Percentiles rank a stretch among this genome's conserved stretches.
Conservation (phyloP, 92 coral and sea anemone species). For the Umimayanthus kanabou region DNA sequence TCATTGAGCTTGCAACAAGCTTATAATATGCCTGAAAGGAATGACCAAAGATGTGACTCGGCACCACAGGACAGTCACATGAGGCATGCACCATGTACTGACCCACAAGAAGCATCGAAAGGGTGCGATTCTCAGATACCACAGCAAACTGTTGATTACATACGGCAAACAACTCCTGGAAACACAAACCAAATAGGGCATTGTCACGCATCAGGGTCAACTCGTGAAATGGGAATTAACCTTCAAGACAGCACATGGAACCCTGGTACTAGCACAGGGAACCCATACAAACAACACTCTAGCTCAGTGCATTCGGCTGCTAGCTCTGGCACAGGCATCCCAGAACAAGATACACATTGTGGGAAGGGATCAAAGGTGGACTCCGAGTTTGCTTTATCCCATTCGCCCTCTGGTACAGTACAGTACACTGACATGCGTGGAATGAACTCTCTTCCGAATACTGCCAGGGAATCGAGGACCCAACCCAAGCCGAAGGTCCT, state of each 20-base stretch:
- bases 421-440: neutral
- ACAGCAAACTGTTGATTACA: neutral
- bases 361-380: neutral
- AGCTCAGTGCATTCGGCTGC: neutral
- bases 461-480: neutral
- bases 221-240: neutral
- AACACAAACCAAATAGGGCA: neutral
- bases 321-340: neutral
- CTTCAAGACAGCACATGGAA: neutral
- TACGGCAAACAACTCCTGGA: neutral
- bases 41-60: neutral
- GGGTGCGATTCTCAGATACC: neutral
- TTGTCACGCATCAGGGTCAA: neutral
- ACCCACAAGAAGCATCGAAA: neutral
- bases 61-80: neutral
- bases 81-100: neutral
- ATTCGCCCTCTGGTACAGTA: neutral
- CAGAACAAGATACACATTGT: neutral
- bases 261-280: neutral
- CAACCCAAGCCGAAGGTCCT: neutral
- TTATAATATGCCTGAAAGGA: neutral
- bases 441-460: neutral
- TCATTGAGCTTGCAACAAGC: constrained; percentile 30
- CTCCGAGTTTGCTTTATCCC: neutral
- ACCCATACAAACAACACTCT: neutral